phyloP scores from a whole-genome alignment of 2,113 vertebrate species.

The Ochotona princeps region DNA sequence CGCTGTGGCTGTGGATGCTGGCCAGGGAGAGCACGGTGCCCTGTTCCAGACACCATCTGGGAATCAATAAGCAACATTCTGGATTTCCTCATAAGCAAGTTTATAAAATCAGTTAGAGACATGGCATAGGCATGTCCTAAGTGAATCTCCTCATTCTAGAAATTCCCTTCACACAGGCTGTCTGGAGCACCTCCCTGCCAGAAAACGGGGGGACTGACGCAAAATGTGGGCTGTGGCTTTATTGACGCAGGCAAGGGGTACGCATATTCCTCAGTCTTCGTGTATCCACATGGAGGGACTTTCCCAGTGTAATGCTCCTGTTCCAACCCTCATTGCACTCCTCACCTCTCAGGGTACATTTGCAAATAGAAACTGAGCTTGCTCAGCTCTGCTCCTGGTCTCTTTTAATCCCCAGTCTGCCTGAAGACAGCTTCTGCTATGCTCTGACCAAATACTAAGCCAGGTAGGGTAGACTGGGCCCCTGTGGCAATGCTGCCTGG shows the following conservation, averaged over 20 bases:
- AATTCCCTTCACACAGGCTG: neutral
- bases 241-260: neutral
- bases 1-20: neutral
- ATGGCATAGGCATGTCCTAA: neutral
- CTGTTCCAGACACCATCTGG: neutral
- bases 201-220: neutral
- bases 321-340: rapidly evolving
- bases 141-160: neutral
- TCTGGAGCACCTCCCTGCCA: neutral
- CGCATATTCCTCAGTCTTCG: neutral
- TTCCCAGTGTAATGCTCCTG: neutral
- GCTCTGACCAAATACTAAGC: neutral
- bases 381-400: neutral
- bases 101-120: conserved; percentile 34
- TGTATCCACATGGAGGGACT: neutral
- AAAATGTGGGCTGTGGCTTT: neutral
- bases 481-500: neutral
- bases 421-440: neutral
- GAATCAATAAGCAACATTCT: neutral
- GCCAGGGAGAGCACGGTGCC: neutral
- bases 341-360: neutral
- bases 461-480: no score
- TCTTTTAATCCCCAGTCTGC: neutral
- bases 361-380: neutral
- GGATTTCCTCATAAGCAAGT: neutral